A percentile compares a stretch with the other conserved stretches of the same genome.
Evolutionary conservation across 2,113 vertebrate genomes (phyloP).

Genomic region (Xiphorhynchus elegans): DNA sequence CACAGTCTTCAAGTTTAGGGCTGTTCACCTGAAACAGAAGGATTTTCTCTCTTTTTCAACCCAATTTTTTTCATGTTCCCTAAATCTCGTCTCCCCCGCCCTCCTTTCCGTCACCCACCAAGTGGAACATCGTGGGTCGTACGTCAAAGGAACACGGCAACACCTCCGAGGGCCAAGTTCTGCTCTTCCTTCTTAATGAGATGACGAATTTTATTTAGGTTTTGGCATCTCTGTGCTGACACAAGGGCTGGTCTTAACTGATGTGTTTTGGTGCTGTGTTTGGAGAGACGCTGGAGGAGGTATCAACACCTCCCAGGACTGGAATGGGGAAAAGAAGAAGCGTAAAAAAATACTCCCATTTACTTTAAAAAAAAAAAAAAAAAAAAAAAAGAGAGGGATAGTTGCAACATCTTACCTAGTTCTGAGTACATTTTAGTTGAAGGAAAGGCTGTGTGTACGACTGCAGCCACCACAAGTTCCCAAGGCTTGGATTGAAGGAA

Average conservation of each 20-base stretch:
- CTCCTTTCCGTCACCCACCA: rapidly evolving
- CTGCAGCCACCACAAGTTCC: not conserved
- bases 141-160: not conserved
- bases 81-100: not conserved
- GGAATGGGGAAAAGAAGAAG: slow-evolving; percentile 24
- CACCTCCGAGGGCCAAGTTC: not conserved
- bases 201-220: slow-evolving; percentile 7
- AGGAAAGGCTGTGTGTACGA: not conserved
- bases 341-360: not conserved
- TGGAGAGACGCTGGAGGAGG: not conserved
- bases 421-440: not conserved
- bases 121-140: rapidly evolving
- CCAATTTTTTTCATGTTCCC: not conserved
- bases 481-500: not conserved
- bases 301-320: slow-evolving; percentile 9
- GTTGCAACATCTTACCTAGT: not conserved
- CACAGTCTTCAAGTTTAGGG: not conserved
- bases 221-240: slow-evolving; percentile 14
- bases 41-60: not conserved
- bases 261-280: not conserved
- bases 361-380: not conserved
- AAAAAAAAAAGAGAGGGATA: not conserved
- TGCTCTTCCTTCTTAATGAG: not conserved
- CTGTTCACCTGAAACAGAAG: not conserved
- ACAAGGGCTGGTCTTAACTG: not conserved